Conservation (phyloP, 2,113 vertebrate species). For the Psilopogon haemacephalus region DNA sequence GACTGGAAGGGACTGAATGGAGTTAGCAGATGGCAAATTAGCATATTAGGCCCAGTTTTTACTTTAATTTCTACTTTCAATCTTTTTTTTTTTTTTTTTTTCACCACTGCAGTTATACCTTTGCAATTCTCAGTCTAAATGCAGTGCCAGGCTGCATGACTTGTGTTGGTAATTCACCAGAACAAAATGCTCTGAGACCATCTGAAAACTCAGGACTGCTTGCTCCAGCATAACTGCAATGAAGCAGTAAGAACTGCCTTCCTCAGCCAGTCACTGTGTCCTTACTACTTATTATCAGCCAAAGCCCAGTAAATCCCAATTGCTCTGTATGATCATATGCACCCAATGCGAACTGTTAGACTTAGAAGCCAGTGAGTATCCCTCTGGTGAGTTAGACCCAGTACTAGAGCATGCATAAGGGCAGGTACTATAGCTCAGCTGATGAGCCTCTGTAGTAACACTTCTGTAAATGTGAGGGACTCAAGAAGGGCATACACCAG, state of each 20-base stretch:
- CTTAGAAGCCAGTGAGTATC: background rate
- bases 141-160: background rate
- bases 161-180: background rate
- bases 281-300: background rate
- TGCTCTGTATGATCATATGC: background rate
- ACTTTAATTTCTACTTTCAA: conserved; percentile 36
- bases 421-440: background rate
- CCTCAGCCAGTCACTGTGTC: background rate
- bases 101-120: background rate
- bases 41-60: conserved; percentile 31
- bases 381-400: background rate
- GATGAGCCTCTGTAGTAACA: background rate
- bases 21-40: conserved; percentile 61
- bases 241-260: background rate
- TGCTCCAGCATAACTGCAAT: rapidly evolving
- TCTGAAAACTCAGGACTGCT: background rate
- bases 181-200: background rate
- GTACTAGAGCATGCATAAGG: background rate
- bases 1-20: background rate
- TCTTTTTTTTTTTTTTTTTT: background rate
- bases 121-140: background rate
- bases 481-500: background rate
- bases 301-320: background rate
- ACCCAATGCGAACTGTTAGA: background rate
- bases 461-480: rapidly evolving